Evolutionary conservation across 2,888 invertebrate genomes (phyloP).

Genomic region (Dynastes grantii): DNA sequence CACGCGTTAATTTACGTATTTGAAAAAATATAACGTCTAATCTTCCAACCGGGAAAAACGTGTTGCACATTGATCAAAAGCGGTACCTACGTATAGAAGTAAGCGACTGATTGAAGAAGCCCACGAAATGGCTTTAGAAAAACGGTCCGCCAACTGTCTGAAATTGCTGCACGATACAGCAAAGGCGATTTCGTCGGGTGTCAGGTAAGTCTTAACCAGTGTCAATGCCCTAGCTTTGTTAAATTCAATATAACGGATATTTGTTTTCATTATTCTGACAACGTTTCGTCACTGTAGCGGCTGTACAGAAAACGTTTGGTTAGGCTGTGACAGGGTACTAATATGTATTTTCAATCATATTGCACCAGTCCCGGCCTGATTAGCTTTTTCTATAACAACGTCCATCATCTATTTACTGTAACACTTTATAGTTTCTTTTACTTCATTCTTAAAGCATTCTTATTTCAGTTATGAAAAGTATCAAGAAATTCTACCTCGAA

Average conservation of each 20-base stretch:
- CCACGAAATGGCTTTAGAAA: background rate
- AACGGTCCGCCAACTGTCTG: slow-evolving; percentile 4
- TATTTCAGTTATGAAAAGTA: slow-evolving; percentile 44
- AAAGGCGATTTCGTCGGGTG: slow-evolving; percentile 60
- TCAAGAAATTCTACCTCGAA: slow-evolving; percentile 25
- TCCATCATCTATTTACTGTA: slow-evolving; percentile 4
- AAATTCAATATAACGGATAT: slow-evolving; percentile 57
- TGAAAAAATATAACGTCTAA: slow-evolving; percentile 17
- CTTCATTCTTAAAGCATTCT: slow-evolving; percentile 22
- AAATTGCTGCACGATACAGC: slow-evolving; percentile 55
- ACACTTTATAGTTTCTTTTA: slow-evolving; percentile 1
- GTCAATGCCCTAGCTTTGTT: slow-evolving; percentile 67
- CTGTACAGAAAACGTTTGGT: slow-evolving; percentile 54
- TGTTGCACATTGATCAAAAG: background rate
- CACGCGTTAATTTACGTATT: slow-evolving; percentile 36
- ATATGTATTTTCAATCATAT: slow-evolving; percentile 70
- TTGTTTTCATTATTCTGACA: slow-evolving; percentile 51
- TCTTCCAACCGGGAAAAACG: slow-evolving; percentile 7
- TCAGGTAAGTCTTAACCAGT: slow-evolving; percentile 61
- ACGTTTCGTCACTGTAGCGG: slow-evolving; percentile 45
- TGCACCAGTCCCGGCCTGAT: slow-evolving; percentile 73
- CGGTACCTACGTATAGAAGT: background rate
- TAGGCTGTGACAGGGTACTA: slow-evolving; percentile 70
- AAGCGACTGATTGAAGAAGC: background rate
- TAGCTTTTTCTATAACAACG: slow-evolving; percentile 57